phyloP scores from a whole-genome alignment of 2,113 vertebrate species.

The Podocnemis expansa region DNA sequence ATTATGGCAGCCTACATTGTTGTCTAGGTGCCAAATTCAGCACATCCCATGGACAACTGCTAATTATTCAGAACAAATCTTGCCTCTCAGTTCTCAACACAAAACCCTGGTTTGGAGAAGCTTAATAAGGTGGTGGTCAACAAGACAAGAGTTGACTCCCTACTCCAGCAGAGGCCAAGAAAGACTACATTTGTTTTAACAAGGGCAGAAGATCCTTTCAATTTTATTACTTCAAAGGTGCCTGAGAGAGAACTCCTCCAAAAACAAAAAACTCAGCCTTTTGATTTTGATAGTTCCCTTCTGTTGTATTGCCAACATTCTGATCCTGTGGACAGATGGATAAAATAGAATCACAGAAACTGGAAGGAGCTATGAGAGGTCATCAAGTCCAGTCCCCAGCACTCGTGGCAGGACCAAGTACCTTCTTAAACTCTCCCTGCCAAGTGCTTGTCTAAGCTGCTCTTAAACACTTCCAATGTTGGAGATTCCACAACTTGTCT shows the following conservation, averaged over 20 bases:
- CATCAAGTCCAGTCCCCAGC: no score
- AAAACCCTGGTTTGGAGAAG: no score
- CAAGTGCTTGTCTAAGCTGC: no score
- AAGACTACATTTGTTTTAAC: accelerated
- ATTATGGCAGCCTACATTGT: accelerated
- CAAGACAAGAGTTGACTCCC: neutral
- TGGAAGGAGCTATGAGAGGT: no score
- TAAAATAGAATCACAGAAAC: no score
- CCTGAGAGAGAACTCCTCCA: neutral
- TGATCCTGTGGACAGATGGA: neutral
- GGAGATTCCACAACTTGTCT: no score
- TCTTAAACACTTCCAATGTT: no score
- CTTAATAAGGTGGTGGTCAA: neutral
- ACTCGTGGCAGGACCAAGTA: no score
- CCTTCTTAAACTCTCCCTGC: no score
- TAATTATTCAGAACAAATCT: neutral
- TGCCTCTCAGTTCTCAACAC: neutral
- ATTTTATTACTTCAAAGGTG: neutral
- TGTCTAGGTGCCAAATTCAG: neutral
- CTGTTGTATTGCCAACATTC: neutral
- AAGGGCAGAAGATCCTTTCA: neutral
- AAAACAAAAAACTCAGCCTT: neutral
- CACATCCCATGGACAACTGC: neutral
- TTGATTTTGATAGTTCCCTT: neutral
- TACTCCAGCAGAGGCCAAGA: accelerated